Conservation (phyloP, 2,888 invertebrate species). For the Brachyptera risi region DNA sequence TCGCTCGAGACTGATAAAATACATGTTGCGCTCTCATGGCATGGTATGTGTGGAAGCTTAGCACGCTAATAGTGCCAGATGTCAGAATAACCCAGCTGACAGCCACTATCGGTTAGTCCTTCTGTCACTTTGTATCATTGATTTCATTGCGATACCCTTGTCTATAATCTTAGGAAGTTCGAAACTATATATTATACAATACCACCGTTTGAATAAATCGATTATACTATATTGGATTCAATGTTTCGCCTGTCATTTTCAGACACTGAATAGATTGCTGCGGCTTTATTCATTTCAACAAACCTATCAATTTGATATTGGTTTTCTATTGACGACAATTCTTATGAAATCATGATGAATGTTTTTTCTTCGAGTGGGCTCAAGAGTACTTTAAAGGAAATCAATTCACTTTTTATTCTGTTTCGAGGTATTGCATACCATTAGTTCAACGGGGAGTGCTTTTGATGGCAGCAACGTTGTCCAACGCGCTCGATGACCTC, state of each 20-base stretch:
- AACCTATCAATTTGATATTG: background rate
- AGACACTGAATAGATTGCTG: slow-evolving; percentile 9
- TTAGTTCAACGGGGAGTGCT: no score
- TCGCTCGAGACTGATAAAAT: slow-evolving; percentile 8
- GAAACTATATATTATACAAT: no score
- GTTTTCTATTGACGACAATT: background rate
- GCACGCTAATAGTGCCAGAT: background rate
- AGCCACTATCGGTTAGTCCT: no score
- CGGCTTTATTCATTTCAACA: background rate
- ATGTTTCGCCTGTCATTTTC: slow-evolving; percentile 5
- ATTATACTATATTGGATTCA: slow-evolving; percentile 4
- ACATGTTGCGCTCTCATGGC: no score
- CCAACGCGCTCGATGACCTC: no score
- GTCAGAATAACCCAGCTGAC: background rate
- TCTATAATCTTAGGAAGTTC: no score
- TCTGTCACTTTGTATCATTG: no score
- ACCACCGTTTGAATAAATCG: no score
- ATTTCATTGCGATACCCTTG: no score
- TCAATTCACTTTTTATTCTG: background rate
- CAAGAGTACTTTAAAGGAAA: background rate
- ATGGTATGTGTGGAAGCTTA: background rate
- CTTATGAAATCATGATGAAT: background rate
- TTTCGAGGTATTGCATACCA: no score
- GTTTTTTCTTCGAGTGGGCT: background rate
- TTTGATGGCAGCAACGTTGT: no score